phyloP scores from a whole-genome alignment of 2,888 invertebrate genomes.

The Caprella mutica region DNA sequence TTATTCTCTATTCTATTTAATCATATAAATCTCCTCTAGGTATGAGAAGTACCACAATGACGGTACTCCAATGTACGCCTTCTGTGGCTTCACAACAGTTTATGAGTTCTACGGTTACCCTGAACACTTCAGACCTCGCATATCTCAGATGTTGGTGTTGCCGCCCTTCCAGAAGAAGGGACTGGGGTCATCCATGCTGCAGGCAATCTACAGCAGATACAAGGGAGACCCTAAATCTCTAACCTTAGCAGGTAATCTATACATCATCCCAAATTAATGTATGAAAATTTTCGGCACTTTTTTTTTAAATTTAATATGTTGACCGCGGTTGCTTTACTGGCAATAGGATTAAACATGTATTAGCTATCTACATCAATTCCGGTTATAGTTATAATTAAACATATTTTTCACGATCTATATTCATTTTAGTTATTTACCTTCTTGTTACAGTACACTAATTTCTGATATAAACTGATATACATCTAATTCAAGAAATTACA shows the following conservation, averaged over 20 bases:
- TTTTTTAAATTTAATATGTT: background rate
- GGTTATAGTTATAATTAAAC: too few species aligned
- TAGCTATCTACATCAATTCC: too few species aligned
- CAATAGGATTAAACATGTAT: too few species aligned
- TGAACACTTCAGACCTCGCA: conserved; percentile 67
- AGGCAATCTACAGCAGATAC: conserved; percentile 51
- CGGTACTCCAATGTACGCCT: conserved; percentile 52
- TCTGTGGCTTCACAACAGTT: conserved; percentile 78
- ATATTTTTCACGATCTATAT: too few species aligned
- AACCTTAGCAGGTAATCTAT: conserved; percentile 56
- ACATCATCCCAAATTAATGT: background rate
- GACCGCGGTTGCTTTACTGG: background rate
- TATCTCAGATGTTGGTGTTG: conserved; percentile 81
- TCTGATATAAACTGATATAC: too few species aligned
- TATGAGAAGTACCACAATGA: conserved; percentile 30
- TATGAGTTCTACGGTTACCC: conserved; percentile 95
- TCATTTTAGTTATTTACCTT: too few species aligned
- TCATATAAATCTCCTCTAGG: background rate
- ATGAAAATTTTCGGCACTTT: background rate
- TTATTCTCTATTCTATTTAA: too few species aligned
- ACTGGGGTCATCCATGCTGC: conserved; percentile 65
- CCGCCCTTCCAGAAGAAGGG: conserved; percentile 84
- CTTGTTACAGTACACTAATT: too few species aligned
- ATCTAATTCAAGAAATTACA: too few species aligned
- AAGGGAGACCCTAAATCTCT: conserved; percentile 47